A percentile compares a stretch with the other conserved stretches of the same genome.
These are phyloP conservation scores for Glaucomys volans DNA, from an alignment of 2,113 vertebrate species.

Conservation along the genomic window DNA sequence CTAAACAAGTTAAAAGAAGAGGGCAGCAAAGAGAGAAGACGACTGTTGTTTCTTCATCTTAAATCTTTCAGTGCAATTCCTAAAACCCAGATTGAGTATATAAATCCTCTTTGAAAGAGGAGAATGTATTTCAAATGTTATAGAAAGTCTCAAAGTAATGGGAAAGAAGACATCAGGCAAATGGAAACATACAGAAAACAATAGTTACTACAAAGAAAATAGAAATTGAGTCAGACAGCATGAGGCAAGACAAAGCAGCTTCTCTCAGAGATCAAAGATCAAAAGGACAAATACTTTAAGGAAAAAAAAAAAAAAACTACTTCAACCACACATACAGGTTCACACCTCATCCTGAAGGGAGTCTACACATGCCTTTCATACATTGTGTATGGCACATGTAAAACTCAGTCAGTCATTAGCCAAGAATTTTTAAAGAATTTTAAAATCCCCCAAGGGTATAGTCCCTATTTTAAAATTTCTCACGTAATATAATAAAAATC, in stretches of 20 bases:
- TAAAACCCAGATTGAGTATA: neutral
- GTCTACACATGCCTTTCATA: neutral
- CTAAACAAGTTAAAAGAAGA: neutral
- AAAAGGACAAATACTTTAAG: conserved; percentile 2
- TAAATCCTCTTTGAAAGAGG: neutral
- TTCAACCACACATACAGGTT: neutral
- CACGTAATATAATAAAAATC: neutral
- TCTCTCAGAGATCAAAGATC: neutral
- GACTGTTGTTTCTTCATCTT: neutral
- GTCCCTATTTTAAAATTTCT: neutral
- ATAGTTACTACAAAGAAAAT: neutral
- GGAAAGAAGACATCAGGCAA: neutral
- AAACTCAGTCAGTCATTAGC: neutral
- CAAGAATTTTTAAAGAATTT: neutral
- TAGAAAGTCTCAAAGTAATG: neutral
- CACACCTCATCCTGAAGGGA: neutral
- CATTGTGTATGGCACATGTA: neutral
- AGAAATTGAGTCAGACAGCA: neutral
- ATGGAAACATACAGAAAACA: neutral
- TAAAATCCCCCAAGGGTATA: neutral
- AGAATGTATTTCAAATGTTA: neutral
- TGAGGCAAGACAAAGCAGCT: conserved; percentile 34
- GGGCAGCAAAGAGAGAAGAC: neutral
- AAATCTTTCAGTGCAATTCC: neutral
- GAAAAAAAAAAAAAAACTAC: neutral